phyloP scores from a whole-genome alignment of 2,113 vertebrate genomes.

The Semnornis frantzii region DNA sequence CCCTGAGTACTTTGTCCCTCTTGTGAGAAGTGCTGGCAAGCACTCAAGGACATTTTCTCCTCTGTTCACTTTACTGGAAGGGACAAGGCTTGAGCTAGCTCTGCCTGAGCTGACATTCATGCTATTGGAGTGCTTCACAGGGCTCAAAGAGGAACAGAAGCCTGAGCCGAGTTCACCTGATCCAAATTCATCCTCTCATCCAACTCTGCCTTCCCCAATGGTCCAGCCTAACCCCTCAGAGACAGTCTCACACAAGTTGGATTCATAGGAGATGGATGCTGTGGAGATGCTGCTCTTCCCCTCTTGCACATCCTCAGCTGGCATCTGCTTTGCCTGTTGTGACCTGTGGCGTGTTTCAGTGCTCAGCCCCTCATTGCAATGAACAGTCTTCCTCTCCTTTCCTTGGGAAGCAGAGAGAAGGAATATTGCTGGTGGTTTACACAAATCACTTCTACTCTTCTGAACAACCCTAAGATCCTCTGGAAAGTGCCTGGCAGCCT shows the following conservation, averaged over 20 bases:
- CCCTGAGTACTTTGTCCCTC: neutral
- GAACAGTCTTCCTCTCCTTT: fast-evolving
- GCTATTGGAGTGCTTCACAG: neutral
- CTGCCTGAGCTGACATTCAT: neutral
- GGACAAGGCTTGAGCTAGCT: neutral
- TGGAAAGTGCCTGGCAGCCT: neutral
- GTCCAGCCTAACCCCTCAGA: neutral
- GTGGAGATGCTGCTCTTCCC: neutral
- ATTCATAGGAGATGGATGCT: neutral
- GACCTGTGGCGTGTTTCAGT: neutral
- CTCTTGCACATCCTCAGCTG: neutral
- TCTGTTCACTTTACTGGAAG: neutral
- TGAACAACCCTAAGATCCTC: neutral
- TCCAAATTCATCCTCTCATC: neutral
- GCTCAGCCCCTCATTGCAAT: neutral
- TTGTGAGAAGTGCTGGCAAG: neutral
- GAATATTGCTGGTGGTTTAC: neutral
- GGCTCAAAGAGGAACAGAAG: neutral
- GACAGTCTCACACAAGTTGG: neutral
- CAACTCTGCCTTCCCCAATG: fast-evolving
- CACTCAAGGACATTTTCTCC: neutral
- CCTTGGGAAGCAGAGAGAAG: neutral
- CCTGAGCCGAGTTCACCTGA: neutral
- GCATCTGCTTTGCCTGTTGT: neutral
- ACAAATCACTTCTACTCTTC: neutral